Conservation (phyloP, 2,797 vertebrate species). For the Cottoperca gobio region DNA sequence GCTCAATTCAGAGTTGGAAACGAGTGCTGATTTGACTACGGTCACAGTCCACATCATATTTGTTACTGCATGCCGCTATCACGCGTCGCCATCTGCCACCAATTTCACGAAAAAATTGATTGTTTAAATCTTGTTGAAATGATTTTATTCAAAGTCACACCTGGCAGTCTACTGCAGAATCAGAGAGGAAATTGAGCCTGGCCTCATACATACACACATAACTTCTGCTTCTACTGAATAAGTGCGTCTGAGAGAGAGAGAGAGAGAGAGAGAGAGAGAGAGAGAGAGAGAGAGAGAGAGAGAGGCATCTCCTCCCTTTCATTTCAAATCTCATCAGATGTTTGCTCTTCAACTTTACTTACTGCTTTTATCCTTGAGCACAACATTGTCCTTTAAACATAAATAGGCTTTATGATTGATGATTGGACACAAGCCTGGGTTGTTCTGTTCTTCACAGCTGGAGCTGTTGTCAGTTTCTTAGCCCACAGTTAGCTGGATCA, state of each 20-base stretch:
- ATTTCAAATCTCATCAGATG: neutral
- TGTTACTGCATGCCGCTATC: neutral
- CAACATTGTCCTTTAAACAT: neutral
- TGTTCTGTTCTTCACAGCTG: neutral
- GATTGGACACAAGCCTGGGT: neutral
- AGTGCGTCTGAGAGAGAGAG: neutral
- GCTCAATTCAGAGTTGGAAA: conserved; percentile 9
- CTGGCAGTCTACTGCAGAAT: neutral
- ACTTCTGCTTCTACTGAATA: neutral
- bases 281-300: neutral
- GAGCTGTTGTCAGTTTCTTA: neutral
- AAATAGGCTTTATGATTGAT: neutral
- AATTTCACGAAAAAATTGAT: conserved; percentile 9
- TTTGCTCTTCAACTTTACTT: neutral
- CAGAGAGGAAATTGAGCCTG: neutral
- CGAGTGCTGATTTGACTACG: neutral
- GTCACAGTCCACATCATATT: neutral
- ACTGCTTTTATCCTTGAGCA: neutral
- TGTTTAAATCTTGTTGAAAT: neutral
- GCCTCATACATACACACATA: conserved; percentile 11
- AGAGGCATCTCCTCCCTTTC: neutral
- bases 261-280: too few species aligned
- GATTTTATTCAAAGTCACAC: conserved; percentile 19
- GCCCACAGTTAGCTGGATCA: neutral
- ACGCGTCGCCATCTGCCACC: neutral